Base-by-base conservation (phyloP, 2,888 invertebrate genomes). In the Drosophila emarginata region DNA sequence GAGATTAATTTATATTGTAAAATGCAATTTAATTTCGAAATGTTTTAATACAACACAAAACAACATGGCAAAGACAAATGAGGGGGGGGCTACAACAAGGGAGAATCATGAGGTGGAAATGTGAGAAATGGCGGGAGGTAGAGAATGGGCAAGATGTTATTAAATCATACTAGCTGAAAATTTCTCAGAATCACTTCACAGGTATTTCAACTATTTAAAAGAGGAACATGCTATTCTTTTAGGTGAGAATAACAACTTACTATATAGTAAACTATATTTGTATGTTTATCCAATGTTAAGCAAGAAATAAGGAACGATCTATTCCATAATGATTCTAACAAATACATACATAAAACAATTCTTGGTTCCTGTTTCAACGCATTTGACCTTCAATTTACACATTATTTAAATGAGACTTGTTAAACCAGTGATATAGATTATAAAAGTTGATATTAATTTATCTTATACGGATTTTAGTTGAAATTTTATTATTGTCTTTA, bases 1-100 rank as follows among this genome's bases (percentile, higher is more conserved):
- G 45, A 82, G 81, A 84, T 84, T 86, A 84, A 87, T 84, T 74
- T 86, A 45, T 45, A 21, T 45, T 21, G 45, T 45, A 45, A 45
- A 85, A 72, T 85, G 72, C 79, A 69, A 61, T 72, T 59, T 45
- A 21, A 21, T 45, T 45, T 45, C 18, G 64, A 73, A 79, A 87
- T 84, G 80, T 78, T 72, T 75, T 73, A 76, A 74, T 72, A 72
- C 76, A 37, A 4, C 3, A 26, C 26, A 26, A 4, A 4, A 5
- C 18, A 18, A 12, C n/a, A n/a, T n/a, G 14, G 12, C 11, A 1
- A 45, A 11, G 11, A 18, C 26, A 18, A 45, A 7, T 0, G 6
- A 39, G 39, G n/a, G 14, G 14, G 4, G 37, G n/a, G 37, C 5
- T 14, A 37, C 5, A n/a, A 14, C 9, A 3, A 36, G 36, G 36